phyloP scores from a whole-genome alignment of 2,888 invertebrate genomes.

The Homarus gammarus region DNA sequence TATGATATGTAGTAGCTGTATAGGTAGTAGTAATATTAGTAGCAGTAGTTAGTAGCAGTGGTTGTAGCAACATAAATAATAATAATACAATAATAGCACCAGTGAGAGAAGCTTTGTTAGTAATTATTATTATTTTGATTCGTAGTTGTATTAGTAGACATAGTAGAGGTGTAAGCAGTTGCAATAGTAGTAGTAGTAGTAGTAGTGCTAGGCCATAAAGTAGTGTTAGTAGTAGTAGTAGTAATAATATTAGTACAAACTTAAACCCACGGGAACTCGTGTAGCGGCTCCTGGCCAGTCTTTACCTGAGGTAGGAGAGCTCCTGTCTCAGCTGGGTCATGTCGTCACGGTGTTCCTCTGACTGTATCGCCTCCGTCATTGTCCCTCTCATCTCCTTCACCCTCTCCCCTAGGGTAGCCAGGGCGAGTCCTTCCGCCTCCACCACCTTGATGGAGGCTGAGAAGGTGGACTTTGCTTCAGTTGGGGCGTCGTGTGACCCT shows the following conservation, averaged over 20 bases:
- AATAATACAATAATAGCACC: no score
- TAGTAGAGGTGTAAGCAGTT: background rate
- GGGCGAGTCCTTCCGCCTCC: conserved; percentile 28
- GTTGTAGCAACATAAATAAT: no score
- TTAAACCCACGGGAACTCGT: background rate
- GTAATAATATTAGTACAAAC: background rate
- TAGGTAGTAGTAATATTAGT: background rate
- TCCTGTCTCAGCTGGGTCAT: conserved; percentile 31
- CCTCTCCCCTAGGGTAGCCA: conserved; percentile 14
- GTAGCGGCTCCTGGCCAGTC: no score
- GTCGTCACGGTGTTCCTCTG: conserved; percentile 24
- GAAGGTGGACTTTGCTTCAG: background rate
- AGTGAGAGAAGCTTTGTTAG: no score
- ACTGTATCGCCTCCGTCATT: conserved; percentile 32
- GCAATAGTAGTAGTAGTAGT: conserved; percentile 1
- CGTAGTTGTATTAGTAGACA: background rate
- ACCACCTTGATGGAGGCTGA: background rate
- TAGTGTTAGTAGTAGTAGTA: background rate
- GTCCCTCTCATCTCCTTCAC: conserved; percentile 33
- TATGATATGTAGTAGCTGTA: no score
- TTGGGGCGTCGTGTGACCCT: background rate
- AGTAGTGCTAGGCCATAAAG: conserved; percentile 5
- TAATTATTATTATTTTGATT: background rate
- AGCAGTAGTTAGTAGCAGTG: no score
- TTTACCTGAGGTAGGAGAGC: conserved; percentile 39